Base-by-base conservation (phyloP, 2,797 vertebrate genomes). In the Sebastes vulpes region DNA sequence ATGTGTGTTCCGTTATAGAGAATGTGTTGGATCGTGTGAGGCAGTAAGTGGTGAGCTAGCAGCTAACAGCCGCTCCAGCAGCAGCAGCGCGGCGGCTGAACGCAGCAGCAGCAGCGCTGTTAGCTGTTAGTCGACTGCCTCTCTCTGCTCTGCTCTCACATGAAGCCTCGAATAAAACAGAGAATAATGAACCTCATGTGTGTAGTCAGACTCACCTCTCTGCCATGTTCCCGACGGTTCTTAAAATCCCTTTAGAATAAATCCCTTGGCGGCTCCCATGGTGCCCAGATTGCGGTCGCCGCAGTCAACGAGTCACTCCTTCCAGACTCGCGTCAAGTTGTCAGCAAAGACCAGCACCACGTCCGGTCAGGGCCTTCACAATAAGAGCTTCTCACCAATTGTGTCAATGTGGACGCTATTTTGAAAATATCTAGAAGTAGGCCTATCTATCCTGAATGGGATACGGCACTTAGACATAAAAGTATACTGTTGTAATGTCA, bases 181-280 rank as follows among this genome's bases (percentile, higher is more conserved):
- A 1, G 42, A 14, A 38, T 14, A 5, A 14, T 38, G 35, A 14
- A n/a, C 28, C 52, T 0, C 18, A 2, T 0, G 29, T 16, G 4
- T 18, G 31, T 5, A 2, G 12, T 48, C 6, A 1, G 3, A 68
- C 92, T 93, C 84, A 96, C 96, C 95, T 95, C 86, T 96, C 96
- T 63, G 96, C 95, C 96, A 96, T 96, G 82, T 88, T 93, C 83
- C 84, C 84, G 6, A 68, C 58, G 66, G 56, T 83, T 87, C 72
- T 85, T 91, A 95, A 77, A 92, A 86, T 88, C 87, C 86, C 66
- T 71, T 65, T 70, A 75, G 46, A 72, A 76, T 93, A 94, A 93
- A 94, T 88, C 90, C 90, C 85, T 80, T 77, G 71, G 32, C 86
- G 89, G 84, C 89, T 82, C 92, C 92, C 95, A 96, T 96, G 91